Evolutionary conservation across 2,888 invertebrate species (phyloP).

Genomic region (Polymixis flavicincta): DNA sequence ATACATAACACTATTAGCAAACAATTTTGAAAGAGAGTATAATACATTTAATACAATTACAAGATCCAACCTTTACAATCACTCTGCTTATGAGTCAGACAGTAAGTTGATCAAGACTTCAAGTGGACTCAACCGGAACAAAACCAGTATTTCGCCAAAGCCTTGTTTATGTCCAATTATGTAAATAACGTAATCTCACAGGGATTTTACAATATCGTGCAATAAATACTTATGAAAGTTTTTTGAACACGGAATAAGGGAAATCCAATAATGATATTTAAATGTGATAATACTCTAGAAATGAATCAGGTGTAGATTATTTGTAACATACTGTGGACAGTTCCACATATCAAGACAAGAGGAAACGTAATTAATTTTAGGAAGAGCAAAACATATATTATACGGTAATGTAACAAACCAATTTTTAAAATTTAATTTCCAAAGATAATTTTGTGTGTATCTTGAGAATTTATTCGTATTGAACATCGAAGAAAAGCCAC

Average conservation of each 20-base stretch:
- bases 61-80: conserved; percentile 3
- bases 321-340: not conserved
- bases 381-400: no score
- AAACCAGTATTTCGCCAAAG: conserved; percentile 46
- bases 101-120: conserved; percentile 3
- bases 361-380: not conserved
- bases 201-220: conserved; percentile 44
- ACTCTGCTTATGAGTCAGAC: conserved; percentile 23
- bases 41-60: conserved; percentile 1
- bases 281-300: conserved; percentile 2
- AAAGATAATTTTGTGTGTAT: no score
- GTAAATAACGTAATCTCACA: conserved; percentile 39
- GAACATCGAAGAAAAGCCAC: not conserved
- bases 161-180: conserved; percentile 42
- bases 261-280: conserved; percentile 20
- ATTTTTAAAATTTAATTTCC: not conserved
- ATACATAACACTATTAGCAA: no score
- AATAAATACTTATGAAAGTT: conserved; percentile 27
- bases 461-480: not conserved
- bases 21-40: no score
- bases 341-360: not conserved
- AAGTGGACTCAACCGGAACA: conserved; percentile 39
- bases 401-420: not conserved
- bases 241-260: conserved; percentile 25
- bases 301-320: not conserved